Evolutionary conservation across 1,140 invertebrate species (phyloP).

Genomic region (Bombus impatiens): DNA sequence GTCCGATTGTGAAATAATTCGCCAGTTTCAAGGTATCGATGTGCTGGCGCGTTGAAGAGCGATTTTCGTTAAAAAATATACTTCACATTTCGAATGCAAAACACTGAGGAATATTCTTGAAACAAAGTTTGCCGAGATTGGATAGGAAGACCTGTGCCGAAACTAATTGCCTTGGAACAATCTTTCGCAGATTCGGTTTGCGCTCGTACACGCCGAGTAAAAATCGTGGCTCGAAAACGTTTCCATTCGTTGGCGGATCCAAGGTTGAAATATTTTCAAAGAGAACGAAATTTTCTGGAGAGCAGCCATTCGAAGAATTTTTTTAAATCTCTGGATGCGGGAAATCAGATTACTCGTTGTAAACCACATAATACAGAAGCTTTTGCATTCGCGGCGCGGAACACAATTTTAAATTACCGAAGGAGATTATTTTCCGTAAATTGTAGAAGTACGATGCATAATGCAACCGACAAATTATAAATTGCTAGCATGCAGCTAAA

Average conservation of each 20-base stretch:
- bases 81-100: too few species aligned
- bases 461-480: not conserved
- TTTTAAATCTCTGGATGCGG: not conserved
- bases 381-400: not conserved
- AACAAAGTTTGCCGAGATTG: too few species aligned
- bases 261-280: not conserved
- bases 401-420: not conserved
- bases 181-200: not conserved
- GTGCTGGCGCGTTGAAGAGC: too few species aligned
- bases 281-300: not conserved
- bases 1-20: too few species aligned
- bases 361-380: not conserved
- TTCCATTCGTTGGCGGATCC: not conserved
- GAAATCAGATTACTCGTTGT: not conserved
- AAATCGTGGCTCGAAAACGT: not conserved
- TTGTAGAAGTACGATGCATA: not conserved
- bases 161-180: slow-evolving; percentile 2
- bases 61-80: too few species aligned
- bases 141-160: too few species aligned
- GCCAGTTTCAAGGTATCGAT: too few species aligned
- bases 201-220: not conserved
- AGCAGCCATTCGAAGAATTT: not conserved
- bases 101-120: too few species aligned
- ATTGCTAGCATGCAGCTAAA: not conserved
- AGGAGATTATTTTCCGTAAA: not conserved